These are phyloP conservation scores for Tarsius wallacei DNA, from an alignment of 2,797 vertebrate species.

Conservation along the genomic window DNA sequence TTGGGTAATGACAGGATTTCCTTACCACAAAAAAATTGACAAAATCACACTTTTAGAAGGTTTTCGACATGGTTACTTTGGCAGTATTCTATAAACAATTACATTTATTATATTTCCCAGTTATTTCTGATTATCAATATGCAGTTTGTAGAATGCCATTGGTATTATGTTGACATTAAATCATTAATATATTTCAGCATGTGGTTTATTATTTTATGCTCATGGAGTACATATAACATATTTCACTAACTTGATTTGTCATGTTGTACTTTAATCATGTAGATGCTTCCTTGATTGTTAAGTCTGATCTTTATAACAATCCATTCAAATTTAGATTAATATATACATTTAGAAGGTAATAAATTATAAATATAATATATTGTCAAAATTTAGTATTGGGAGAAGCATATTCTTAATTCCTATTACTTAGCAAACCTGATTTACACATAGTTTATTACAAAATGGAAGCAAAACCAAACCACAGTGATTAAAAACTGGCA, in stretches of 20 bases:
- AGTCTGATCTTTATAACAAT: background rate
- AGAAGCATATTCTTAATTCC: background rate
- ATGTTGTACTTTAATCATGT: slow-evolving; percentile 5
- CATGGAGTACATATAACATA: background rate
- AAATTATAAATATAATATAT: background rate
- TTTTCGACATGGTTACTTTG: background rate
- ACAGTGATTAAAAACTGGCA: slow-evolving; percentile 57
- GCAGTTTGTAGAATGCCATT: background rate
- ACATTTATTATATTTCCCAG: background rate
- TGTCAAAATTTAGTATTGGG: background rate
- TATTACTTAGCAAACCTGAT: slow-evolving; percentile 17
- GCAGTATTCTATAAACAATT: background rate
- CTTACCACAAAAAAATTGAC: background rate
- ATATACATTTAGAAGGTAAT: background rate
- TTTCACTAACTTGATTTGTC: slow-evolving; percentile 41
- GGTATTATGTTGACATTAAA: background rate
- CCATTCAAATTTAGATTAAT: slow-evolving; percentile 34
- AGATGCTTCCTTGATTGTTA: background rate
- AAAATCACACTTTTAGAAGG: background rate
- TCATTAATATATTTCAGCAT: slow-evolving; percentile 11
- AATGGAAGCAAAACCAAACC: slow-evolving; percentile 68
- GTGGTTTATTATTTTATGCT: slow-evolving; percentile 20
- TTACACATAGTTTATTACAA: slow-evolving; percentile 43
- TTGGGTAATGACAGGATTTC: background rate
- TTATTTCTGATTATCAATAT: background rate